Evolutionary conservation across 2,797 vertebrate species (phyloP).

Genomic region (Eidolon dupreanum): DNA sequence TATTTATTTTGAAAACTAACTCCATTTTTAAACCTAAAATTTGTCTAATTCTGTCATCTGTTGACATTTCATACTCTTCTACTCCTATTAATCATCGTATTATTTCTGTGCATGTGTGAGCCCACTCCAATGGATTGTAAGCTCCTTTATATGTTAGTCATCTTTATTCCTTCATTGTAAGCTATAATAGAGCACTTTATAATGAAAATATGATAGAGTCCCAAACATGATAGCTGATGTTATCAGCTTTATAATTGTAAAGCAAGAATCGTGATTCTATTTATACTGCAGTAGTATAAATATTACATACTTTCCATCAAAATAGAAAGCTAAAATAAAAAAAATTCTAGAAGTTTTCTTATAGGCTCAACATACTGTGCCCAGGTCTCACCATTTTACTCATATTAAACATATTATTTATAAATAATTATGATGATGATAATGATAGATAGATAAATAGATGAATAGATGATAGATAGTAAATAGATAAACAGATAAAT

Average conservation of each 20-base stretch:
- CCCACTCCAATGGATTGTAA: neutral
- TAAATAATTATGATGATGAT: neutral
- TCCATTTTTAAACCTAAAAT: neutral
- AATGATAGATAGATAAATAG: neutral
- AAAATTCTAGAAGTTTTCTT: neutral
- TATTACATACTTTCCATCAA: neutral
- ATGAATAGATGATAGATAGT: neutral
- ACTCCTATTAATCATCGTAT: neutral
- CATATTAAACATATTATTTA: neutral
- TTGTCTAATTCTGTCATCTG: neutral
- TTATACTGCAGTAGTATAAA: neutral
- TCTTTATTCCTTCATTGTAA: neutral
- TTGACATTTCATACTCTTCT: neutral
- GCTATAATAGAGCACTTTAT: neutral
- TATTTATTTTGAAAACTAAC: neutral
- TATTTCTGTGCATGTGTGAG: neutral
- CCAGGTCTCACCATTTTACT: neutral
- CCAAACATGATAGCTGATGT: neutral
- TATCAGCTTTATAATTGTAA: slow-evolving; percentile 14
- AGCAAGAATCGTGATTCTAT: neutral
- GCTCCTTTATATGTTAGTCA: neutral
- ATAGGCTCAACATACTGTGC: neutral
- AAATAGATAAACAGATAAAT: neutral
- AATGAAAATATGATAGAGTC: slow-evolving; percentile 25
- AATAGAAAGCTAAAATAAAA: neutral